Evolutionary conservation across 2,797 vertebrate genomes (phyloP), one percentile per base, ranked within the genome.

Genomic region (Erethizon dorsatum): DNA sequence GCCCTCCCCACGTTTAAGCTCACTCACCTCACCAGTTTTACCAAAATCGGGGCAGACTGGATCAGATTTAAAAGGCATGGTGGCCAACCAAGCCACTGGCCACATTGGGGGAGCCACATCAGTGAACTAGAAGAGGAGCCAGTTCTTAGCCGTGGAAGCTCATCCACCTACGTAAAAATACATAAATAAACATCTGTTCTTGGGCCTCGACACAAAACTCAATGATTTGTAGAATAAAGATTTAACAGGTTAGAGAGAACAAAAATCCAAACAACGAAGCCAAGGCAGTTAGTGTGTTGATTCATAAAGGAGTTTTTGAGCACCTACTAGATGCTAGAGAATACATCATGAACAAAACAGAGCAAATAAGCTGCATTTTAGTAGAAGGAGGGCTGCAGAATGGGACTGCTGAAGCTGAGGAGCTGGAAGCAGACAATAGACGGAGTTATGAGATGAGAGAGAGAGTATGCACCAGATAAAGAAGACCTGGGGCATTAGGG

Each of bases 191-290:
- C 31, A 73, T 31, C 41, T 88, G n/a, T 54, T 69, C 56, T 18
- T 26, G 26, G 20, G 2, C 33, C 83, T 89, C 15, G 52, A 37
- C 37, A 56, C 37, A 90, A 85, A 93, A 83, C 69, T 59, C 26
- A 80, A 12, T 77, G 56, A 77, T 82, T 83, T 94, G n/a, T 80
- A 88, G 65, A 93, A 61, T 77, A 91, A 86, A 45, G 33, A 96
- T 91, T 65, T 89, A 63, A 90, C 45, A n/a, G 59, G n/a, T 59
- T 79, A 20, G 22, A 9, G 20, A 57, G 18, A 45, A 88, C 84
- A 91, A 82, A 69, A 91, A 78, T 47, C 33, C 69, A 92, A 91
- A 79, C 82, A n/a, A 94, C 77, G 86, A 69, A 90, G 24, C 41
- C 17, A 90, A 57, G 15, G 12, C 47, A 67, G 33, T 75, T 52